Percentiles rank a stretch among this genome's conserved stretches.
phyloP scores from a whole-genome alignment of 2,797 vertebrate genomes.

The Phylloscopus collybita region DNA sequence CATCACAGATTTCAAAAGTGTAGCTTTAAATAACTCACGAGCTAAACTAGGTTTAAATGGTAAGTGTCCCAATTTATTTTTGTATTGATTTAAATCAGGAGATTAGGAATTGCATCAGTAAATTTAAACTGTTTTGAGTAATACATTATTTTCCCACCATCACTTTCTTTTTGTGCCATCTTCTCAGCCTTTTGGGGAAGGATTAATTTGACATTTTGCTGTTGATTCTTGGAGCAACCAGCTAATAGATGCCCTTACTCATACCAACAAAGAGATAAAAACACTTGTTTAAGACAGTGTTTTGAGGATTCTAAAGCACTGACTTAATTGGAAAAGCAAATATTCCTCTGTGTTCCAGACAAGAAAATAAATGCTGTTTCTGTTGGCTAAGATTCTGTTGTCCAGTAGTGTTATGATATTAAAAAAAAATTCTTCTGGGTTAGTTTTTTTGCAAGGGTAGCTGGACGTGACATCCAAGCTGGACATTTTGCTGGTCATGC shows the following conservation, averaged over 20 bases:
- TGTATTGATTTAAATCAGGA: background rate
- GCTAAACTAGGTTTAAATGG: background rate
- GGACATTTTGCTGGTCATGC: background rate
- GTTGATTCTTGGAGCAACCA: background rate
- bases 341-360: background rate
- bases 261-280: background rate
- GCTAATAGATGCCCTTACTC: background rate
- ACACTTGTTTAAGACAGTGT: background rate
- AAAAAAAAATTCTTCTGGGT: background rate
- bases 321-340: background rate
- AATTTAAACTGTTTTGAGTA: background rate
- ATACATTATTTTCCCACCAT: background rate
- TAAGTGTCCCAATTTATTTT: background rate
- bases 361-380: background rate
- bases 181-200: background rate
- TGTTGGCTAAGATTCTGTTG: background rate
- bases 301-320: background rate
- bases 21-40: background rate
- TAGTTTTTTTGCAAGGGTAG: background rate
- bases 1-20: background rate
- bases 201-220: background rate
- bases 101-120: background rate
- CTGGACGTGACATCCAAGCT: background rate
- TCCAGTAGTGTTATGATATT: background rate
- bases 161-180: background rate